phyloP scores from a whole-genome alignment of 2,113 vertebrate genomes.

The Phrynocephalus versicolor region DNA sequence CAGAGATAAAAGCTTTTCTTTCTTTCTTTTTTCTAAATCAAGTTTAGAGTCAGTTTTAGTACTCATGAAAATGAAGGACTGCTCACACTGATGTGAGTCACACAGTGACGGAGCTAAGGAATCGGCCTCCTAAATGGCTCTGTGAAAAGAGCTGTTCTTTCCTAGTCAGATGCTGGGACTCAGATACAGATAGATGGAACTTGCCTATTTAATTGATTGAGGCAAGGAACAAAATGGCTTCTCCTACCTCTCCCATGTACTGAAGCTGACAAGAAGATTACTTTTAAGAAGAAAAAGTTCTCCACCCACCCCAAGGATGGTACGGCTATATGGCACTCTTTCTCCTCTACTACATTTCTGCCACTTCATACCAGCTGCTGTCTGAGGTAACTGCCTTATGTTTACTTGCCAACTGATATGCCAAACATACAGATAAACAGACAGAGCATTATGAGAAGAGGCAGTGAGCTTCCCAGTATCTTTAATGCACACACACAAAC shows the following conservation, averaged over 20 bases:
- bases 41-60: neutral
- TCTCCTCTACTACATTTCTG: no score
- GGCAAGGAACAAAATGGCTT: neutral
- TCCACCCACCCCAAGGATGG: no score
- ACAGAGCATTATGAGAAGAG: no score
- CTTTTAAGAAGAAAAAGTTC: no score
- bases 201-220: neutral
- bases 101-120: neutral
- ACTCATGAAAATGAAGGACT: rapidly evolving
- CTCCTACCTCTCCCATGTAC: neutral
- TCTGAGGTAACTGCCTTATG: no score
- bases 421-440: no score
- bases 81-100: rapidly evolving
- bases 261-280: no score
- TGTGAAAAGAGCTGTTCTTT: neutral
- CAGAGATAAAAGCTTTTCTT: conserved; percentile 33
- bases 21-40: neutral
- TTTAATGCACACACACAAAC: no score
- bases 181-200: neutral
- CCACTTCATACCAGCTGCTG: no score
- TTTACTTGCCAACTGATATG: no score
- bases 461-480: no score
- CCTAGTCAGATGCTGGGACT: neutral
- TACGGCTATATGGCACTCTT: no score
- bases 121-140: neutral